Evolutionary conservation across 2,888 invertebrate species (phyloP), one percentile per base, ranked within the genome.

Genomic region (Chymomyza fuscimana): DNA sequence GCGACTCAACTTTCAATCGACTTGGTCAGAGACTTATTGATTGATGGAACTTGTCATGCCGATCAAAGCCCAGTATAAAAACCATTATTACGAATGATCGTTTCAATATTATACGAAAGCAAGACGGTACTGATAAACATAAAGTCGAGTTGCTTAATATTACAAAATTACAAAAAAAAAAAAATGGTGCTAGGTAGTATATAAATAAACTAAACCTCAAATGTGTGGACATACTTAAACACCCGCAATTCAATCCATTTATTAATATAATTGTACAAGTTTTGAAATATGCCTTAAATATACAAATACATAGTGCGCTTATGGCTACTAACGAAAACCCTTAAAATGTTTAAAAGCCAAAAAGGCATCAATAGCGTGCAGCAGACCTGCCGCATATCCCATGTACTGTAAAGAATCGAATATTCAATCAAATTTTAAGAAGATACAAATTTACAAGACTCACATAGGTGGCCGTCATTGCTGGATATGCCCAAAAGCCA

Each of bases 381-480:
- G 89, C 46, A 95, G 91, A 19, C 96, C 96, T 25, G 96, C 94
- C 16, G 96, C 92, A 63, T 95, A 95, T 61, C 97, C 97, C 79
- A 97, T 93, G 82, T 96, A 95, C 97, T 97, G 93, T 67, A 94
- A 94, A 80, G 87, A 80, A 29, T 10, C 29, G n/a, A 9, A 46
- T 59, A 25, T 54, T 58, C 2, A 6, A 16, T 1, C 1, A 0
- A 65, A 52, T 29, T 19, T 4, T 4, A 29, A 10, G 5, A 0
- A 19, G 6, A 5, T 7, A 54, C 5, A 22, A 15, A 4, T 54
- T 16, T 19, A 40, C 15, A 22, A 32, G 32, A 94, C 96, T 95
- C 93, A 97, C 97, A 91, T 97, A 97, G 78, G 96, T 95, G 0
- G 96, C 96, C 36, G 96, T 96, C 95, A 97, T 96, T 2, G 97